These are phyloP conservation scores for Danionella dracula DNA, from an alignment of 2,797 vertebrate genomes.

Conservation along the genomic window DNA sequence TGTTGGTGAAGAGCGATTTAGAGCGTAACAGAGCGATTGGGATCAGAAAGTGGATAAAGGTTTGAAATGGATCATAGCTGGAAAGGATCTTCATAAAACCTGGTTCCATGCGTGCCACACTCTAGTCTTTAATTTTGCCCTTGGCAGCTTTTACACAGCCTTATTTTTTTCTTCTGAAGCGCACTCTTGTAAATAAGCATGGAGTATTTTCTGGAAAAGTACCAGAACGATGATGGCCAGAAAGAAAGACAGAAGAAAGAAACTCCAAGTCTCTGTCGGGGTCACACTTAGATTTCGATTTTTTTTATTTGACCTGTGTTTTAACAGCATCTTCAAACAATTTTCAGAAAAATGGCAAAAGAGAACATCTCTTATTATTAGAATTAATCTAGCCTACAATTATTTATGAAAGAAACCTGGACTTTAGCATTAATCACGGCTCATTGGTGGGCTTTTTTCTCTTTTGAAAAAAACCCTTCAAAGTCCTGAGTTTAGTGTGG, in stretches of 20 bases:
- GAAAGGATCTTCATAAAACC: conserved; percentile 19
- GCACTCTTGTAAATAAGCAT: conserved; percentile 46
- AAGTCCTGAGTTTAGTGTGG: conserved; percentile 35
- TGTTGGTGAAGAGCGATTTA: background rate
- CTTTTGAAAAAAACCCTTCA: conserved; percentile 11
- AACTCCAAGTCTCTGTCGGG: too few relatives aligned
- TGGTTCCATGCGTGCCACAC: conserved; percentile 26
- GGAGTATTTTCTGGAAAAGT: conserved; percentile 49
- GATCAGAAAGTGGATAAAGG: conserved; percentile 1
- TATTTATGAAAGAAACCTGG: background rate
- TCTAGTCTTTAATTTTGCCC: conserved; percentile 41
- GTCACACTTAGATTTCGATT: too few relatives aligned
- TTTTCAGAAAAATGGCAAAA: too few relatives aligned
- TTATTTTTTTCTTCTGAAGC: conserved; percentile 29
- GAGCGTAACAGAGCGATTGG: background rate
- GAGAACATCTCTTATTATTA: too few relatives aligned
- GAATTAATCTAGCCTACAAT: too few relatives aligned
- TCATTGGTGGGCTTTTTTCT: background rate
- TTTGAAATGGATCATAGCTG: background rate
- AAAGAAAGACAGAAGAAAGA: background rate
- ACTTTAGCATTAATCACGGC: background rate
- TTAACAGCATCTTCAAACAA: too few relatives aligned
- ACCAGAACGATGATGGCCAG: conserved; percentile 3
- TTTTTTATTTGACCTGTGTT: too few relatives aligned
- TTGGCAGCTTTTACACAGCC: conserved; percentile 36